Evolutionary conservation across 2,888 invertebrate species (phyloP).

Genomic region (Lumbricus terrestris): DNA sequence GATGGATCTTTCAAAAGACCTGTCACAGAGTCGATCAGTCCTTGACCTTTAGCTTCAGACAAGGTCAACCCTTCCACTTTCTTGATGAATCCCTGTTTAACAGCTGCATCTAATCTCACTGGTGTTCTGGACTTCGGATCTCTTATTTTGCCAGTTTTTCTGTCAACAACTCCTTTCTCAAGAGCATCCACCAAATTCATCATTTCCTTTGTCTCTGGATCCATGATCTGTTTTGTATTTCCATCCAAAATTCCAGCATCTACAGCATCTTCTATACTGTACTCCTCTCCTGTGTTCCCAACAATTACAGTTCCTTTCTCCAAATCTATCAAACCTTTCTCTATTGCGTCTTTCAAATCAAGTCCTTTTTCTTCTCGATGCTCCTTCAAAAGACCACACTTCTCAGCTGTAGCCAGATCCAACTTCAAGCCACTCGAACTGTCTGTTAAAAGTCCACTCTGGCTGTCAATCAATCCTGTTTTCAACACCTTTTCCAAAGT

Average conservation of each 20-base stretch:
- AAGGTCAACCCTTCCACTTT: slow-evolving; percentile 61
- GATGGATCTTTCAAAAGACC: slow-evolving; percentile 70
- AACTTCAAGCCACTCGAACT: neutral
- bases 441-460: neutral
- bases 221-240: neutral
- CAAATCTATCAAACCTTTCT: slow-evolving; percentile 74
- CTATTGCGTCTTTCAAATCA: slow-evolving; percentile 42
- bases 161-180: slow-evolving; percentile 74
- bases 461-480: slow-evolving; percentile 31
- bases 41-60: slow-evolving; percentile 74
- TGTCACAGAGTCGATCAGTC: slow-evolving; percentile 77
- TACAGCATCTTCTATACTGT: slow-evolving; percentile 69
- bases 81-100: slow-evolving; percentile 44
- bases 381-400: neutral
- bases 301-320: slow-evolving; percentile 70
- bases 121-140: slow-evolving; percentile 54
- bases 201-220: slow-evolving; percentile 53
- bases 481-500: slow-evolving; percentile 48
- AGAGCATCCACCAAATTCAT: slow-evolving; percentile 82
- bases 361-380: neutral
- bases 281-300: slow-evolving; percentile 69
- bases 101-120: slow-evolving; percentile 72
- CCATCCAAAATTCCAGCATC: slow-evolving; percentile 71
- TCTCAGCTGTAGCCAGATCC: neutral
- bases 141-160: slow-evolving; percentile 78